Evolutionary conservation across 2,888 invertebrate genomes (phyloP), one percentile per base, ranked within the genome.

Genomic region (Helobdella robusta): DNA sequence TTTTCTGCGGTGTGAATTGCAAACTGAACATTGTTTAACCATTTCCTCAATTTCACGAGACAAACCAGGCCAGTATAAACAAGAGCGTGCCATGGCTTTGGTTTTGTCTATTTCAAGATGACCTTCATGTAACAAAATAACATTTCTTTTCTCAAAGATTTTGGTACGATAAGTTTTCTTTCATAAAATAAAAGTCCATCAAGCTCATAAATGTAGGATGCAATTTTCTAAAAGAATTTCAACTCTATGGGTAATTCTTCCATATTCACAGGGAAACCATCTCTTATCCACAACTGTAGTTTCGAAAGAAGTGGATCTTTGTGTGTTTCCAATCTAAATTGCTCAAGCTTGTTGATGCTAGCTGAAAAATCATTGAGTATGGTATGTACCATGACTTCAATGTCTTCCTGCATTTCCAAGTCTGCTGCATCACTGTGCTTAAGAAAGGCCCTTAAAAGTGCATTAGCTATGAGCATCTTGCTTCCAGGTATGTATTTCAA

Each of bases 391-490:
- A 65, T 59, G 3, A 60, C 65, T 23, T 68, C 66, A 28, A 48
- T 65, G 34, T 67, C 65, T 20, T 68, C 48, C 4, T 23, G 35
- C 6, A 35, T 8, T 11, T 58, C 48, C n/a, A 15, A 18, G 23
- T 50, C 52, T 20, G 15, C 52, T 50, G 6, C 11, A 35, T 20
- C 32, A n/a, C 1, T 6, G 44, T 23, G 61, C 5, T 23, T 68
- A 20, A 23, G 34, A 36, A 60, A 60, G 2, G 71, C 68, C 46
- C 70, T 59, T 6, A 67, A 70, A 18, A 72, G 67, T 8, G 67
- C 65, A 59, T 72, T 69, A 20, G 72, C 71, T 15, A 72, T 48
- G 54, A 64, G 54, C 65, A 73, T 65, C 8, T 65, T 25, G 46
- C 66, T 70, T 23, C 70, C 71, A 40, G 70, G 70, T 25, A 56